Percentiles rank a stretch among this genome's conserved stretches.
phyloP scores from a whole-genome alignment of 2,797 vertebrate genomes.

The Numenius phaeopus region DNA sequence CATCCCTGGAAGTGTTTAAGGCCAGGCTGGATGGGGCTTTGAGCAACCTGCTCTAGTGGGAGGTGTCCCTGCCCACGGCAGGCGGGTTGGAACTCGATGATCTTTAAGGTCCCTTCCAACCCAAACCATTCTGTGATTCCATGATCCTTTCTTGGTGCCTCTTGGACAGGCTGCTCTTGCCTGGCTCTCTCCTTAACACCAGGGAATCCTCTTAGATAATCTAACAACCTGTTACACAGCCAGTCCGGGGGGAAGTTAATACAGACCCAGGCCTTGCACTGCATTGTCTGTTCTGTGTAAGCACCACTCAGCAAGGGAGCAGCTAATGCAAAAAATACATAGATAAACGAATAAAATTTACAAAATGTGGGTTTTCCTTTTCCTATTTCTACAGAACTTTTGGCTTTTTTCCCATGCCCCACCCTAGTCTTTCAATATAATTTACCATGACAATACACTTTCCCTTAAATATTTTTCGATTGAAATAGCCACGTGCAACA shows the following conservation, averaged over 20 bases:
- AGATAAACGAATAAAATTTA: not conserved
- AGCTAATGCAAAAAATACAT: not conserved
- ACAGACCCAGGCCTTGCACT: not conserved
- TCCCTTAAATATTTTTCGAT: constrained; percentile 34
- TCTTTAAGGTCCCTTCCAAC: not conserved
- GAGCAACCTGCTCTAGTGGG: not conserved
- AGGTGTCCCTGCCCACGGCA: not conserved
- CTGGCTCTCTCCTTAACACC: not conserved
- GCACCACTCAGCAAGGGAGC: not conserved
- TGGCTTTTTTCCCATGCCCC: not conserved
- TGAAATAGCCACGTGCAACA: not conserved
- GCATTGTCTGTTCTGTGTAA: not conserved
- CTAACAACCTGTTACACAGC: not conserved
- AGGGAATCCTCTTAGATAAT: not conserved
- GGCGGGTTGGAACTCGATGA: not conserved
- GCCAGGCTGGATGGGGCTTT: not conserved
- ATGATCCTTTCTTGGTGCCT: not conserved
- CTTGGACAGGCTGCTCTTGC: not conserved
- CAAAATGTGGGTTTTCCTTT: not conserved
- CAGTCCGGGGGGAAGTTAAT: not conserved
- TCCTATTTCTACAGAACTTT: not conserved
- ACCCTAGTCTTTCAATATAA: not conserved
- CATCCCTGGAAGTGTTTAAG: not conserved
- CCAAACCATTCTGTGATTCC: not conserved
- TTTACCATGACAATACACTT: constrained; percentile 22